These are phyloP conservation scores for Aurelia sp. DNA, from an alignment of 30 jellyfish, hydroid and myxozoan species.

Conservation along the genomic window DNA sequence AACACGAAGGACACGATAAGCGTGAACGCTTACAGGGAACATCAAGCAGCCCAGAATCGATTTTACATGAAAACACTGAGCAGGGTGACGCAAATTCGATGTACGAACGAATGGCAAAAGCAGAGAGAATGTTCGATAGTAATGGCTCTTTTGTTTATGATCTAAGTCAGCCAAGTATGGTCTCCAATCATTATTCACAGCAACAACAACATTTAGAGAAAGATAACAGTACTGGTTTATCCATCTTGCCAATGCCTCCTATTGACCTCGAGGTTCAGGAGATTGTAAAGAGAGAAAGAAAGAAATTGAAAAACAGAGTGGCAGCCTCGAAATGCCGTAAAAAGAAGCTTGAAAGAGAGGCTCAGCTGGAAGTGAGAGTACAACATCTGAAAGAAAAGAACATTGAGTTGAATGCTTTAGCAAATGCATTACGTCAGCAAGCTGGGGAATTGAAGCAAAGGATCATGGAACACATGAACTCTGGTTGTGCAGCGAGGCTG, in stretches of 20 bases:
- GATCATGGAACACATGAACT: slow-evolving; percentile 67
- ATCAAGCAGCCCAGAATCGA: slow-evolving; percentile 38
- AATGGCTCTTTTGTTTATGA: slow-evolving; percentile 17
- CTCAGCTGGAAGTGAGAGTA: slow-evolving; percentile 84
- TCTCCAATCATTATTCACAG: slow-evolving; percentile 30
- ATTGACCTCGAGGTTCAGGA: slow-evolving; percentile 87
- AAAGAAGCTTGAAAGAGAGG: slow-evolving; percentile 87
- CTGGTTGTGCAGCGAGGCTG: slow-evolving; percentile 65
- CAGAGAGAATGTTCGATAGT: slow-evolving; percentile 31
- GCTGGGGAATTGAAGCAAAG: slow-evolving; percentile 66
- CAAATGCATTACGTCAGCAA: slow-evolving; percentile 73
- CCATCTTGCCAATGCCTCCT: slow-evolving; percentile 79
- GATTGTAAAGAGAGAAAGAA: slow-evolving; percentile 78
- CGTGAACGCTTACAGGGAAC: neutral
- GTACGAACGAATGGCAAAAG: slow-evolving; percentile 25
- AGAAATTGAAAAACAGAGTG: slow-evolving; percentile 74
- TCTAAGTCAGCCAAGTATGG: slow-evolving; percentile 54
- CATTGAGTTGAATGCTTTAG: slow-evolving; percentile 73
- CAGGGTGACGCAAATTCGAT: slow-evolving; percentile 2
- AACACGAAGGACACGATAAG: neutral
- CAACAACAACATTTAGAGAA: neutral
- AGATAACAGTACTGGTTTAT: slow-evolving; percentile 15
- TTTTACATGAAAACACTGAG: slow-evolving; percentile 2
- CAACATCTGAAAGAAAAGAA: slow-evolving; percentile 73
- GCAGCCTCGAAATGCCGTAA: slow-evolving; percentile 90